Percentiles rank a stretch among this genome's conserved stretches.
Evolutionary conservation across 2,888 invertebrate species (phyloP).

Genomic region (Eupithecia centaureata): DNA sequence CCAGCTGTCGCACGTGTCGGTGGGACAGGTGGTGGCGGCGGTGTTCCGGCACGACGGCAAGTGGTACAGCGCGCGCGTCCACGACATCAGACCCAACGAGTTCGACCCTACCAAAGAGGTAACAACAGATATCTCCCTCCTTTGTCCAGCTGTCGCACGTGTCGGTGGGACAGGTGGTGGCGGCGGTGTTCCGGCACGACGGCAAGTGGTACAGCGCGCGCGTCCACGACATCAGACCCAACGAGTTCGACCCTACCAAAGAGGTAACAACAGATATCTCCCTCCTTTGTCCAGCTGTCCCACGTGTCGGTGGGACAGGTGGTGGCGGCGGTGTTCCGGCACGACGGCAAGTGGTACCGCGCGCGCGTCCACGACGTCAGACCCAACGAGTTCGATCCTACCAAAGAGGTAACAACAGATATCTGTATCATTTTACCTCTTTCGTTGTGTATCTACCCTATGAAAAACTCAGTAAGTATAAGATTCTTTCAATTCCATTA

Average conservation of each 20-base stretch:
- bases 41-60: conserved; percentile 91
- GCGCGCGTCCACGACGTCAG: conserved; percentile 87
- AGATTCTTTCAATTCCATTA: too few relatives aligned
- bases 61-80: conserved; percentile 91
- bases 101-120: too few relatives aligned
- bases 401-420: too few relatives aligned
- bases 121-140: too few relatives aligned
- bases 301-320: conserved; percentile 88
- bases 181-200: conserved; percentile 92
- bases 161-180: conserved; percentile 91
- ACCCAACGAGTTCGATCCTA: too few relatives aligned
- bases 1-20: conserved; percentile 82
- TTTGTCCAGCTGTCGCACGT: conserved; percentile 79
- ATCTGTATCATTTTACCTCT: too few relatives aligned
- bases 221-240: conserved; percentile 86
- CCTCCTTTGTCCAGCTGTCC: conserved; percentile 69
- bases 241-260: too few relatives aligned
- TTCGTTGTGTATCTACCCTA: too few relatives aligned
- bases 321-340: conserved; percentile 92
- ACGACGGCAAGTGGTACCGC: conserved; percentile 93
- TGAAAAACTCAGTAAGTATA: too few relatives aligned
- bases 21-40: conserved; percentile 93
- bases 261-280: too few relatives aligned
- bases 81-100: conserved; percentile 85
- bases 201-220: conserved; percentile 91